These are phyloP conservation scores for Terrapene triunguis DNA, from an alignment of 2,113 vertebrate species.

Conservation along the genomic window DNA sequence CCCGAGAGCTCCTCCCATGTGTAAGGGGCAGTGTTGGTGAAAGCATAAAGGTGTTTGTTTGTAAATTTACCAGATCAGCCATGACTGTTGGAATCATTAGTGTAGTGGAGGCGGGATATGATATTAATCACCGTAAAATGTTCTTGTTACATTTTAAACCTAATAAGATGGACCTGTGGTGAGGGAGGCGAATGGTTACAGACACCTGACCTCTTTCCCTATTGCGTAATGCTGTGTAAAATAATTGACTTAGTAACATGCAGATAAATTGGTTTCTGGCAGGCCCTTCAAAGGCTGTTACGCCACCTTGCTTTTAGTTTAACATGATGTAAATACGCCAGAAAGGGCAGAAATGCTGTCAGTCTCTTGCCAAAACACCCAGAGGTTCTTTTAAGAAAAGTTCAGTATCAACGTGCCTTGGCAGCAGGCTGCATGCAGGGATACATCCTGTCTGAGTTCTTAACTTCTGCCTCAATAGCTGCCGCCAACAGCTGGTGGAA, in stretches of 20 bases:
- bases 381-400: background rate
- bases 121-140: background rate
- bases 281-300: background rate
- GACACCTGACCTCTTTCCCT: background rate
- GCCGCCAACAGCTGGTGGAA: background rate
- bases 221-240: accelerated
- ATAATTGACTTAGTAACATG: background rate
- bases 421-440: background rate
- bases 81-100: accelerated
- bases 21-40: background rate
- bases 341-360: background rate
- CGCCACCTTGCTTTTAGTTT: background rate
- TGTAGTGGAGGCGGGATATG: background rate
- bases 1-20: background rate
- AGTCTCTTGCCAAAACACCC: background rate
- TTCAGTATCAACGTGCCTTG: background rate
- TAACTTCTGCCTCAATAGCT: background rate
- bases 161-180: background rate
- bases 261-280: background rate
- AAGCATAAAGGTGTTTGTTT: background rate
- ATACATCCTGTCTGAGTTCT: background rate
- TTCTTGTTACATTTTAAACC: background rate
- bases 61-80: background rate
- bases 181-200: background rate
- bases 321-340: background rate